These are phyloP conservation scores for Dinomys branickii DNA, from an alignment of 2,113 vertebrate genomes.

Conservation along the genomic window DNA sequence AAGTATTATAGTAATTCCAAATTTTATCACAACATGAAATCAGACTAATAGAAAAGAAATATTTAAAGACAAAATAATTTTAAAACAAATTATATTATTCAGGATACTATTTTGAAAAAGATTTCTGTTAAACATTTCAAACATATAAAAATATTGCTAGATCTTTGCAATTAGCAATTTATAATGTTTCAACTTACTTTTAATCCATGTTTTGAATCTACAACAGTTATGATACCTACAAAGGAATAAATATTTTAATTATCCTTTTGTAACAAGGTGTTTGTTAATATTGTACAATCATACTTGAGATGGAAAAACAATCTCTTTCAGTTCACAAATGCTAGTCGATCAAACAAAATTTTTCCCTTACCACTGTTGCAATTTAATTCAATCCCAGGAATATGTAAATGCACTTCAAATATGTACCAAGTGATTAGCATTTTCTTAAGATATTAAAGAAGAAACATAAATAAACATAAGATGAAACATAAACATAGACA, in stretches of 20 bases:
- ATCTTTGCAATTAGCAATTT: conserved; percentile 38
- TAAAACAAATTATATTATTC: background rate
- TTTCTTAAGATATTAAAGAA: background rate
- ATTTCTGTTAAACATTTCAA: conserved; percentile 37
- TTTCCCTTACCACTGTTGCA: conserved; percentile 7
- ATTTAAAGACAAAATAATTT: conserved; percentile 50
- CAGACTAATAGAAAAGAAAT: conserved; percentile 23
- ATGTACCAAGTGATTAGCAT: background rate
- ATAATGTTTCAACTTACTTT: conserved; percentile 87
- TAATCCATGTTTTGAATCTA: conserved; percentile 95
- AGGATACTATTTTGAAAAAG: conserved; percentile 6
- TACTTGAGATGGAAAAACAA: conserved; percentile 36
- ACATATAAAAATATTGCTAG: conserved; percentile 10
- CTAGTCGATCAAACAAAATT: background rate
- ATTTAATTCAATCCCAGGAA: conserved; percentile 52
- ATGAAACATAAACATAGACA: too few relatives aligned
- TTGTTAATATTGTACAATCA: background rate
- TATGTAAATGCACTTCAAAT: conserved; percentile 23
- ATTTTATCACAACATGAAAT: conserved; percentile 2
- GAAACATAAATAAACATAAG: too few relatives aligned
- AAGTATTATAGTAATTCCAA: conserved; percentile 37
- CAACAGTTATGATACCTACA: conserved; percentile 95
- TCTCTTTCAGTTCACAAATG: conserved; percentile 30
- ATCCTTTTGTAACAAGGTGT: background rate
- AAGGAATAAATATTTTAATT: conserved; percentile 67